Evolutionary conservation across 1,140 invertebrate genomes (phyloP), one percentile per base, ranked within the genome.

Genomic region (Oncopeltus fasciatus): DNA sequence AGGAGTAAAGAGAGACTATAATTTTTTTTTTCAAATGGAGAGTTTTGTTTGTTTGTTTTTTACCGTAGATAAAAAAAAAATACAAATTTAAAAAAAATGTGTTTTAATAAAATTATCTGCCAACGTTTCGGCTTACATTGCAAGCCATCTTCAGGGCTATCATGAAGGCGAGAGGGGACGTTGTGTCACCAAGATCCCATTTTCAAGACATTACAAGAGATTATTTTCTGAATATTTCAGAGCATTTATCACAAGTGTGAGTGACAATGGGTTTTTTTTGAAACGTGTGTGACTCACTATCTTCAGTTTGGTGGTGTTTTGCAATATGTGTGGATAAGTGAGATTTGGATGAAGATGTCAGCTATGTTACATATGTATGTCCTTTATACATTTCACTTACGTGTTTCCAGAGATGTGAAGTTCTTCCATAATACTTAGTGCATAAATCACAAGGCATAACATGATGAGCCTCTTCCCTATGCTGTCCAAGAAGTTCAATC

Each of bases 341-440:
- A 67, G 78, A 77, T 60, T 77, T 79, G 2, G 80, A 81, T 0
- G 80, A 79, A 21, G 78, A 81, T 0, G 80, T 81, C 64, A 80
- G 81, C 44, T 76, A 83, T 0, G 81, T 82, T 0, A 83, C 76
- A 53, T 79, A 78, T 16, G 76, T 74, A 65, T 83, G 80, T 21
- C 77, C 77, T 69, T 81, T 82, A 63, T 83, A 81, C 24, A 80
- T 74, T 31, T 80, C 70, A 66, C 81, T 81, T 0, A 82, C 81
- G 62, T 83, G 81, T 65, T 83, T 83, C 80, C 81, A 82, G 8
- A 83, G 66, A 65, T 82, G 80, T 2, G 80, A 81, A 1, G 79
- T 81, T 8, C 80, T 69, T 0, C 80, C 80, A 49, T 83, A 83
- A 61, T 76, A 81, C 65, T 83, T 83, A 62, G 77, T 78, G 67